Base-by-base conservation (phyloP, 2,888 invertebrate species). In the Chloroclysta siterata region DNA sequence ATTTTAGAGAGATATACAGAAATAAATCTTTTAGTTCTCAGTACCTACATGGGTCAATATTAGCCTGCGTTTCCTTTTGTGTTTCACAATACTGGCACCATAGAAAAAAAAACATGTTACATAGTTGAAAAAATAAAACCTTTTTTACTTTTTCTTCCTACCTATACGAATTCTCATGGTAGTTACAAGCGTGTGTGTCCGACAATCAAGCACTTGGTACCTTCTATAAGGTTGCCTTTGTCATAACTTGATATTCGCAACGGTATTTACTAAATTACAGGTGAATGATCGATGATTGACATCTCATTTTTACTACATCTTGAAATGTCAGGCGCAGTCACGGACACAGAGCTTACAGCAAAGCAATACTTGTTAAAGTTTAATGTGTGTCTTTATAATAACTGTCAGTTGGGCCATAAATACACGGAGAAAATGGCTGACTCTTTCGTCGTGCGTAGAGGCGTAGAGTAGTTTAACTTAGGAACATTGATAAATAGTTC, bases 261-360 rank as follows among this genome's bases (percentile, higher is more conserved):
- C 36, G 29, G 44, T 46, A 33, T 22, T 44, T 52, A 36, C 51
- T 13, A 44, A 44, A 39, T 15, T 51, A 48, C 33, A 52, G 58
- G 60, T 66, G 56, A 68, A 60, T 28, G 65, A 57, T 48, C 63
- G 58, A 54, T 66, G 60, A 64, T 64, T 61, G 63, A 56, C 48
- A 28, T 14, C 39, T 56, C 28, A 39, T 56, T 47, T 39, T 39
- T 39, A 39, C 8, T 39, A 48, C 22, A 22, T 29, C 14, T 56
- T 58, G 42, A 66, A 70, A 68, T 66, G 66, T 59, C 68, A 66
- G 48, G 41, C 41, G 48, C 28, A 60, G 65, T 68, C 63, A 65
- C 28, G 67, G 60, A 36, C 47, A 3, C 46, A 46, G 22, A 22
- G 22, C 22, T 22, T 22, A 22, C 22, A 29, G 29, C 33, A 42